phyloP scores from a whole-genome alignment of 2,888 invertebrate species.

The Apodemia duryi region DNA sequence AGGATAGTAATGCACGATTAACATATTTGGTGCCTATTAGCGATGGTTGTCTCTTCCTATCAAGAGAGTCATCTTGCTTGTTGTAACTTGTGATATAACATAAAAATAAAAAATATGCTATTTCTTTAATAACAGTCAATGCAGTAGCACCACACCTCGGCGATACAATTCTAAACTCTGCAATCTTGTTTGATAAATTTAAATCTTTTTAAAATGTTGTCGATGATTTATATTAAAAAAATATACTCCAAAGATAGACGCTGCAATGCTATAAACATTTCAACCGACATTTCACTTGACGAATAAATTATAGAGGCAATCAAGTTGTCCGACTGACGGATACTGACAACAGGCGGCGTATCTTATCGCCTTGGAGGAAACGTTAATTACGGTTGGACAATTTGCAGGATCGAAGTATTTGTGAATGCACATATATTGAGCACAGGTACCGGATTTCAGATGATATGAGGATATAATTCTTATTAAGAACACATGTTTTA shows the following conservation, averaged over 20 bases:
- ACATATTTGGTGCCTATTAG: too few relatives aligned
- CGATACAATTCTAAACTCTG: too few relatives aligned
- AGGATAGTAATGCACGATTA: too few relatives aligned
- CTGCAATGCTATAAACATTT: slow-evolving; percentile 9
- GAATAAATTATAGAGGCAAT: slow-evolving; percentile 17
- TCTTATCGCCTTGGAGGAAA: slow-evolving; percentile 27
- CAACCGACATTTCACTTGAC: slow-evolving; percentile 12
- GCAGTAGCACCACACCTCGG: too few relatives aligned
- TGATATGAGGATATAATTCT: too few relatives aligned
- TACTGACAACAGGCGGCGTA: slow-evolving; percentile 20
- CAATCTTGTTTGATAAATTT: too few relatives aligned
- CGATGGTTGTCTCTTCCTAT: too few relatives aligned
- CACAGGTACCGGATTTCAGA: not conserved
- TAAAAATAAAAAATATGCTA: too few relatives aligned
- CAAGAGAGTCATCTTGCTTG: too few relatives aligned
- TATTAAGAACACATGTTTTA: too few relatives aligned
- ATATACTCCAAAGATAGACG: slow-evolving; percentile 5
- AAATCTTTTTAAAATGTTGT: not conserved
- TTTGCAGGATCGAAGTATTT: slow-evolving; percentile 21
- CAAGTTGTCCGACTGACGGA: slow-evolving; percentile 21
- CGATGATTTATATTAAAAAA: not conserved
- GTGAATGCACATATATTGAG: slow-evolving; percentile 9
- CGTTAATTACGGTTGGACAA: slow-evolving; percentile 25
- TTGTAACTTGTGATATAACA: too few relatives aligned
- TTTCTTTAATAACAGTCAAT: too few relatives aligned